These are phyloP conservation scores for Pyrochroa serraticornis DNA, from an alignment of 2,888 invertebrate genomes.

Conservation along the genomic window DNA sequence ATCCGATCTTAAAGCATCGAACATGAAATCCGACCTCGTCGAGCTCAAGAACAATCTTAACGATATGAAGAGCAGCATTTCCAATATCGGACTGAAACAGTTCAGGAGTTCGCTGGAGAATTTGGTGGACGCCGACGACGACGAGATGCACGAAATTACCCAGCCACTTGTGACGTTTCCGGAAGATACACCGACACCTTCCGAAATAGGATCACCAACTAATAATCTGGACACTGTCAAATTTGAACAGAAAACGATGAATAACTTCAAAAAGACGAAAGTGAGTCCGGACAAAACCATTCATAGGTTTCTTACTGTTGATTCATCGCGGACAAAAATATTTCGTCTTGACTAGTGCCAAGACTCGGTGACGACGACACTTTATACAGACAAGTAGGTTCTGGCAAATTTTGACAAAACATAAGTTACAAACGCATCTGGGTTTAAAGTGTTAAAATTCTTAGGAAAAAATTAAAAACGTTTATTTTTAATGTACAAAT, in stretches of 20 bases:
- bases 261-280: constrained; percentile 78
- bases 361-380: background rate
- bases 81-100: constrained; percentile 42
- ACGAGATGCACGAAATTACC: constrained; percentile 50
- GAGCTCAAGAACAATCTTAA: constrained; percentile 84
- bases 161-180: constrained; percentile 83
- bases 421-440: too few relatives aligned
- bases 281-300: constrained; percentile 49
- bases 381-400: background rate
- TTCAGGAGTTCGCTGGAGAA: constrained; percentile 79
- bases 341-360: constrained; percentile 9
- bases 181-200: constrained; percentile 75
- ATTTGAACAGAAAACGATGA: constrained; percentile 83
- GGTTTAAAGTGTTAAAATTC: too few relatives aligned
- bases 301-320: background rate
- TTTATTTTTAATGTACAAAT: too few relatives aligned
- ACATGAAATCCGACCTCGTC: constrained; percentile 79
- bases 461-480: too few relatives aligned
- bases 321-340: too few relatives aligned
- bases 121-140: constrained; percentile 69
- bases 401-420: too few relatives aligned
- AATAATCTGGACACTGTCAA: constrained; percentile 70
- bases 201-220: constrained; percentile 56
- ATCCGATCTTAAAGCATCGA: constrained; percentile 81
- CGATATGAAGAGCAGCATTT: constrained; percentile 78